Base-by-base conservation (phyloP, 2,113 vertebrate species). In the Plecturocebus donacophilus region DNA sequence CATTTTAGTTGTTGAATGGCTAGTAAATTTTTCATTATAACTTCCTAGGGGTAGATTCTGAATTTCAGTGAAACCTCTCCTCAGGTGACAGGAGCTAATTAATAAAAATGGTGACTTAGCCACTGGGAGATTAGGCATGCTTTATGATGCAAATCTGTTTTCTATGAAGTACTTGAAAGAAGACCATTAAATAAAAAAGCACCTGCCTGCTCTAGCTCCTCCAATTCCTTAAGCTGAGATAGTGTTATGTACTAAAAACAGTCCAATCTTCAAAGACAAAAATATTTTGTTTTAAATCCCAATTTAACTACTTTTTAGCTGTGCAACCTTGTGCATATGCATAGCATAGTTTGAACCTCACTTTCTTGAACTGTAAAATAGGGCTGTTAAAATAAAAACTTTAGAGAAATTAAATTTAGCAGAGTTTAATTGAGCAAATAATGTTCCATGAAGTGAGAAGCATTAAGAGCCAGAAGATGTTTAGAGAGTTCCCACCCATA, bases 121-220 rank as follows among this genome's bases (percentile, higher is more conserved):
- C 54, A 61, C 76, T 81, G 56, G 45, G 68, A 54, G 66, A 76
- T 91, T 81, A 88, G 14, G n/a, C 52, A 52, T 58, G 56, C 47
- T 81, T 89, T 89, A 30, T 23, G 54, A 81, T n/a, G 9, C 56
- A 85, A 91, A 68, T 52, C 61, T 84, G 45, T 85, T 95, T 79
- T 93, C 77, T 96, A 23, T 73, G 75, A 81, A 97, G 75, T 76
- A 54, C 45, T 61, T 73, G 16, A 91, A 68, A 30, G 58, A 80
- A 88, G 64, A 16, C 9, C 12, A 81, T 45, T 45, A 30, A 75
- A 40, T 70, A 38, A 82, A 58, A 80, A 83, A 47, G 7, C 32
- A 75, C 42, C 47, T 91, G 79, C 35, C 56, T 75, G 30, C 27
- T 49, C 27, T 11, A 20, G 9, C 73, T 61, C 47, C 79, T 91